phyloP scores from a whole-genome alignment of 2,113 vertebrate genomes.

The Clinocottus analis region DNA sequence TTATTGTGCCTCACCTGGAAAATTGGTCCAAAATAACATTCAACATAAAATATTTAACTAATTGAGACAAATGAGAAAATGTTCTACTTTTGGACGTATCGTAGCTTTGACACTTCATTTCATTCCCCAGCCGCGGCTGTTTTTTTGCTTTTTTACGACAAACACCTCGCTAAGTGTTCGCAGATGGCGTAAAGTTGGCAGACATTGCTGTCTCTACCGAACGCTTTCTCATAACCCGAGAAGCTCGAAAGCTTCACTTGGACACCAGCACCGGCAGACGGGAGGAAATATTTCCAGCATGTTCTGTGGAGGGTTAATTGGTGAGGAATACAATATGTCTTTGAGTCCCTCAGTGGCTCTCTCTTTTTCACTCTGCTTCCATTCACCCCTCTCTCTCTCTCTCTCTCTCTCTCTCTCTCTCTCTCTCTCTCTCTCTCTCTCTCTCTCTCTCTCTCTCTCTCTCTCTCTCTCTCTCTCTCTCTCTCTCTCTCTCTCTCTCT shows the following conservation, averaged over 20 bases:
- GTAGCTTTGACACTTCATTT: slow-evolving; percentile 43
- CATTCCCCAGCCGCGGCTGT: slow-evolving; percentile 23
- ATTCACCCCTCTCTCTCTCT: too few species aligned
- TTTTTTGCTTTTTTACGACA: slow-evolving; percentile 46
- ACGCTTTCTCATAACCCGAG: slow-evolving; percentile 50
- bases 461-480: slow-evolving; percentile 38
- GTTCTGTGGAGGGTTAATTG: slow-evolving; percentile 58
- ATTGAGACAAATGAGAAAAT: slow-evolving; percentile 28
- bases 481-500: slow-evolving; percentile 22
- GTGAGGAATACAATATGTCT: slow-evolving; percentile 67
- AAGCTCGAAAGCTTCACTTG: slow-evolving; percentile 31
- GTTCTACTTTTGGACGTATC: slow-evolving; percentile 12
- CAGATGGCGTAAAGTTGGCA: slow-evolving; percentile 66
- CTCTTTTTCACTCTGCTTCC: slow-evolving; percentile 18
- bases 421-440: slow-evolving; percentile 55
- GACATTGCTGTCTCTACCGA: slow-evolving; percentile 37
- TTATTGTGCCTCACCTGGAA: not conserved
- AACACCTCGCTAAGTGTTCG: slow-evolving; percentile 72
- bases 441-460: slow-evolving; percentile 42
- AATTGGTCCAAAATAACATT: slow-evolving; percentile 2
- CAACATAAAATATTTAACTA: not conserved
- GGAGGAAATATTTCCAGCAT: slow-evolving; percentile 54
- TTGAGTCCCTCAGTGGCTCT: slow-evolving; percentile 48
- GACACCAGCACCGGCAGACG: slow-evolving; percentile 35
- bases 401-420: slow-evolving; percentile 44